Evolutionary conservation across 2,797 vertebrate species (phyloP), one percentile per base, ranked within the genome.

Genomic region (Muscicapa comitata): DNA sequence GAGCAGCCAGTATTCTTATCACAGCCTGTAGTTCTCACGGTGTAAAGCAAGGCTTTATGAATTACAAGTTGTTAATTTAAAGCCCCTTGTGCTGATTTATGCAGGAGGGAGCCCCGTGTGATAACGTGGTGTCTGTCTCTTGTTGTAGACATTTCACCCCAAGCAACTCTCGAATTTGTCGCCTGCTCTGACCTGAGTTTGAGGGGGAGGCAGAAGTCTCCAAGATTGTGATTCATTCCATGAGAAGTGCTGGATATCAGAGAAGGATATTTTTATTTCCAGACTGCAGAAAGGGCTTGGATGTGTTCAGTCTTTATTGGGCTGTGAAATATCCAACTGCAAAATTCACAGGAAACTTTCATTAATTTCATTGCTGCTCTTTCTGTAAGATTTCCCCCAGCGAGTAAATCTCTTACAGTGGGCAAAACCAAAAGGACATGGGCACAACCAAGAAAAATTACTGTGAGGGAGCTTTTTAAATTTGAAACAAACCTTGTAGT

Each of bases 101-200:
- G 58, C 51, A 55, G 70, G 62, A 75, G 59, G 47, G 50, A 58
- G 54, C 6, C 15, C 50, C 0, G 0, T 26, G 59, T n/a, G 71
- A 17, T n/a, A 58, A 19, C 0, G 0, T n/a, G 43, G 11, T 42
- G 45, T 54, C 67, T 82, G 65, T 38, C 40, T 72, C 63, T 21
- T 31, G 33, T 37, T 47, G 37, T 0, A 47, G 58, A 48, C 11
- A 2, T 48, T 66, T 79, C 51, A 84, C 37, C 76, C 82, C 71
- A 3, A 54, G 50, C 48, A n/a, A 1, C 25, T 83, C 53, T 24
- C 21, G 1, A 10, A 40, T 55, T 48, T 84, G n/a, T 73, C 81
- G 62, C 47, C 59, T 75, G 35, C 6, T 50, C 54, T 78, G 66
- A 72, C 29, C 54, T 84, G 47, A 58, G 20, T 43, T 72, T 38